phyloP scores from a whole-genome alignment of 2,888 invertebrate species.

The Thyatira batis region DNA sequence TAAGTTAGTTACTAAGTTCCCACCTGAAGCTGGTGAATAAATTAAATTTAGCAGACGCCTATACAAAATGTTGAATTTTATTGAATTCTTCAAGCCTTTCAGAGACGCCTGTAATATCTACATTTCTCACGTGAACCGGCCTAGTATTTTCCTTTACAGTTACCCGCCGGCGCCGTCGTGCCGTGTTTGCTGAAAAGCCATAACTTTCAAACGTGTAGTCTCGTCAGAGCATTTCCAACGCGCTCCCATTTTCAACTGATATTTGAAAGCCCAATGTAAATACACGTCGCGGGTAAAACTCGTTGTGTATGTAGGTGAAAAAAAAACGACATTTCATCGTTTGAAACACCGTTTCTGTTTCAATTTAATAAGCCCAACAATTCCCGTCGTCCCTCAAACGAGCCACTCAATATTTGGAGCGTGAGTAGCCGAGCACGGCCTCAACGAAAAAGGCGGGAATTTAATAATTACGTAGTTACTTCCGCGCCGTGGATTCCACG shows the following conservation, averaged over 20 bases:
- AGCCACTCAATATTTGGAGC: slow-evolving; percentile 6
- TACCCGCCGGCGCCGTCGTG: neutral
- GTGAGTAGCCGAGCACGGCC: slow-evolving; percentile 11
- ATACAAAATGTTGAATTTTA: too few relatives aligned
- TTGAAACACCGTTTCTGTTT: neutral
- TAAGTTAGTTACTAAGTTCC: too few relatives aligned
- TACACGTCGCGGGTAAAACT: neutral
- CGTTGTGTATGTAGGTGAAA: neutral
- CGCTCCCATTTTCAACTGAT: neutral
- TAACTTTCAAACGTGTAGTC: neutral
- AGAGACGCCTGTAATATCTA: too few relatives aligned
- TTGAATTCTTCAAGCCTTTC: too few relatives aligned
- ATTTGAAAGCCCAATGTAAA: neutral
- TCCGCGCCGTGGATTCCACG: slow-evolving; percentile 27
- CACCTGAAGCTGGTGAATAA: too few relatives aligned
- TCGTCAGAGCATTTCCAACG: neutral
- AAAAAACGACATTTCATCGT: neutral
- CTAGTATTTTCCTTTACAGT: neutral
- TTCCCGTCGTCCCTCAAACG: neutral
- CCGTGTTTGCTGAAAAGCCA: neutral
- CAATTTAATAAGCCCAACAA: neutral
- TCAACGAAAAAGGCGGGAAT: slow-evolving; percentile 41
- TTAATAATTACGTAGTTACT: slow-evolving; percentile 65
- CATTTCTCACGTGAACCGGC: neutral
- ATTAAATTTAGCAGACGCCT: too few relatives aligned